phyloP scores from a whole-genome alignment of 2,797 vertebrate genomes.

The Scyliorhinus canicula region DNA sequence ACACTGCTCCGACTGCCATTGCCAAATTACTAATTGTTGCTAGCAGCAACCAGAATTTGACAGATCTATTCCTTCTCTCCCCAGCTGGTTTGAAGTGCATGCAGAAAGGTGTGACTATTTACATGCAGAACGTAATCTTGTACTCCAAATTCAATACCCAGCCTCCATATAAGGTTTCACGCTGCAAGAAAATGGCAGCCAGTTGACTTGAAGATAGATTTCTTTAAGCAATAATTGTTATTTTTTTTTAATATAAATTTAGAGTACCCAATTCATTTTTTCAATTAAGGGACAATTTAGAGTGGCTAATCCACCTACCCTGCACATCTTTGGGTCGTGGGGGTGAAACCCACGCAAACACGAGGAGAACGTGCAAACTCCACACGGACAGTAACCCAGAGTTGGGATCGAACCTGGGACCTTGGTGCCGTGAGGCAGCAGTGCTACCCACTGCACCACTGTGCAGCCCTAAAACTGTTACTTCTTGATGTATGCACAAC shows the following conservation, averaged over 20 bases:
- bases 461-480: too few relatives aligned
- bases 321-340: too few relatives aligned
- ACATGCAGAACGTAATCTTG: neutral
- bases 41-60: neutral
- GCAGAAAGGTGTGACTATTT: neutral
- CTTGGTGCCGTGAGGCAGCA: too few relatives aligned
- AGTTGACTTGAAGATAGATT: neutral
- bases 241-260: too few relatives aligned
- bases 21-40: neutral
- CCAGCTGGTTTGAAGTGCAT: neutral
- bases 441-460: too few relatives aligned
- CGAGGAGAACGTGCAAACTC: too few relatives aligned
- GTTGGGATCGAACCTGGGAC: too few relatives aligned
- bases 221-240: neutral
- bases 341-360: too few relatives aligned
- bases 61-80: neutral
- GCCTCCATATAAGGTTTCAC: neutral
- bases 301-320: too few relatives aligned
- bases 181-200: neutral
- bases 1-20: neutral
- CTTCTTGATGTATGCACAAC: neutral
- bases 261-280: too few relatives aligned
- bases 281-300: too few relatives aligned
- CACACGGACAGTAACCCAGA: too few relatives aligned
- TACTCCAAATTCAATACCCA: neutral